Base-by-base conservation (phyloP, 2,113 vertebrate genomes). In the Datnioides undecimradiatus region DNA sequence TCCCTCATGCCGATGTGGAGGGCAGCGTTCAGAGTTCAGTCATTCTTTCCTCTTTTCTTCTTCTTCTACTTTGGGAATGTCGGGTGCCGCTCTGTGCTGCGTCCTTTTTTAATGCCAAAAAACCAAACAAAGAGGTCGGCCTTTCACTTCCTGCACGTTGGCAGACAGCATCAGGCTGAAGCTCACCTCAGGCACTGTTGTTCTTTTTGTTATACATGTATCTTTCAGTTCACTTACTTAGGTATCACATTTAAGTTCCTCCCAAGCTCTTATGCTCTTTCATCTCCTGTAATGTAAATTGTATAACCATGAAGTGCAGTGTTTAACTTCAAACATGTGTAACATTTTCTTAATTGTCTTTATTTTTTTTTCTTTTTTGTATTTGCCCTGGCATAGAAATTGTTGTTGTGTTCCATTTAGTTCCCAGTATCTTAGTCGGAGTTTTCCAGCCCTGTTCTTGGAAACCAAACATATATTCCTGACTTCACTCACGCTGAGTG, bases 131-230 rank as follows among this genome's bases (percentile, higher is more conserved):
- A 69, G 74, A 72, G 59, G 60, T 71, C 54, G 8, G 79, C 62
- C 83, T 58, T 49, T 72, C 57, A 58, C 69, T 83, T 59, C 21
- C 54, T 75, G 95, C 94, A 94, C 92, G 93, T 94, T 92, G 92
- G 95, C 95, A 94, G 77, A 63, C 93, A 90, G 95, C 89, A 90
- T 91, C 92, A 94, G 95, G 95, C 95, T 96, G 96, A 95, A 91
- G 92, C 93, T 93, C 95, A 96, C 95, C 96, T 96, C 95, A 94
- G 95, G 95, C 96, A 95, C 76, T 86, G 67, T 80, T 59, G n/a
- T n/a, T n/a, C n/a, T 76, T 59, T 74, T 65, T 36, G 54, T 11
- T 78, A 14, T 76, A 45, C 36, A 17, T 67, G 58, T 71, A 68
- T 73, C 66, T 54, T 57, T 73, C 8, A 1, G 54, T 60, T 86